Evolutionary conservation across 2,888 invertebrate genomes (phyloP), one percentile per base, ranked within the genome.

Genomic region (Trachelus tabidus): DNA sequence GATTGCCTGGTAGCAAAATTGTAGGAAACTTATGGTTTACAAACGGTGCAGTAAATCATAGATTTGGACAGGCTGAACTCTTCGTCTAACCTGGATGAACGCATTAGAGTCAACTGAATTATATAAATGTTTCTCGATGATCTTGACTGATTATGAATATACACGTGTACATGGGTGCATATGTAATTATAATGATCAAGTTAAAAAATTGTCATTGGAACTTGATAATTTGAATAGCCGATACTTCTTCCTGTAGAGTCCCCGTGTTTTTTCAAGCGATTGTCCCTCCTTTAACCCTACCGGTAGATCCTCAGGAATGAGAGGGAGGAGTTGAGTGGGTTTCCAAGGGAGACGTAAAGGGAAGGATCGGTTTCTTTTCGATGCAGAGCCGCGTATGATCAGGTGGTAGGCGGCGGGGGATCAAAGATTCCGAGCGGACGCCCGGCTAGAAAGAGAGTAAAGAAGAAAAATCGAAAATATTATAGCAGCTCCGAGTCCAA

Each of bases 11-110:
- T 88, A 88, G 86, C 87, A 81, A 83, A 86, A 87, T 84, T 85
- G 80, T 86, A 88, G 86, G 85, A 88, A 89, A 89, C 88, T 89
- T 87, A 88, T 87, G 87, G 87, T 87, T 87, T 87, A 85, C 81
- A 81, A 86, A 82, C 87, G 86, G 87, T 87, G 87, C 87, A 84
- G 83, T 89, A 89, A 89, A 89, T 89, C 89, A 89, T 85, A 84
- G 81, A 86, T 85, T 84, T 83, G 83, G 81, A 56, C 56, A 56
- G 56, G 23, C 23, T 56, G 56, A 56, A 23, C 23, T 56, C 23
- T 23, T 23, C 56, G 56, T 56, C 56, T 56, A 56, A 56, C 6
- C 23, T 56, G 23, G 23, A 56, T 56, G 23, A 56, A 56, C 56
- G 23, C 23, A 56, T 56, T 23, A 56, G 56, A 9, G 9, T 56